Conservation (phyloP, 2,888 invertebrate genomes). For the Eremobia ochroleuca region DNA sequence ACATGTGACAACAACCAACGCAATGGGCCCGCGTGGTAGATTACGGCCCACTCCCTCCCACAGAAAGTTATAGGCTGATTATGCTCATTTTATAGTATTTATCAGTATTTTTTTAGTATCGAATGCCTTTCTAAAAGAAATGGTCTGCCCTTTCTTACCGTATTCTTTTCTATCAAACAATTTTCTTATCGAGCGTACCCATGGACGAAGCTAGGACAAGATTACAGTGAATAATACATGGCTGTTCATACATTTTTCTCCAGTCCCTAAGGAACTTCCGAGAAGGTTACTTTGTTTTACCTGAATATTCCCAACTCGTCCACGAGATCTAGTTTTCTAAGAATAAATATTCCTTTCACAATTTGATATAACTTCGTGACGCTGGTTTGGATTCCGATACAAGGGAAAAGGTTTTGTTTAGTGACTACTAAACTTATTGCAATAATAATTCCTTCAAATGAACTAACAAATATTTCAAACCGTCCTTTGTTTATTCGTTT, state of each 20-base stretch:
- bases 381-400: background rate
- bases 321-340: constrained; percentile 28
- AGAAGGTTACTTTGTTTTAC: constrained; percentile 47
- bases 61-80: background rate
- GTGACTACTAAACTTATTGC: no score
- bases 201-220: constrained; percentile 8
- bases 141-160: background rate
- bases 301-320: constrained; percentile 52
- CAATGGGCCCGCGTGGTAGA: background rate
- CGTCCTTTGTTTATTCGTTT: no score
- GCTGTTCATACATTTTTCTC: constrained; percentile 40
- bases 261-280: constrained; percentile 47
- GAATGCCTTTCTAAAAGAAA: background rate
- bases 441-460: background rate
- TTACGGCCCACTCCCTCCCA: background rate
- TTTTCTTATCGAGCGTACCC: constrained; percentile 9
- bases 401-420: background rate
- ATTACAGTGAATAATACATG: constrained; percentile 53
- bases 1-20: no score
- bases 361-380: constrained; percentile 30
- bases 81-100: background rate
- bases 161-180: background rate
- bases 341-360: constrained; percentile 38
- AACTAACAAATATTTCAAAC: background rate
- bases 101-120: no score